A percentile compares a stretch with the other conserved stretches of the same genome.
Conservation (phyloP, 2,113 vertebrate genomes). For the Plectropomus leopardus region DNA sequence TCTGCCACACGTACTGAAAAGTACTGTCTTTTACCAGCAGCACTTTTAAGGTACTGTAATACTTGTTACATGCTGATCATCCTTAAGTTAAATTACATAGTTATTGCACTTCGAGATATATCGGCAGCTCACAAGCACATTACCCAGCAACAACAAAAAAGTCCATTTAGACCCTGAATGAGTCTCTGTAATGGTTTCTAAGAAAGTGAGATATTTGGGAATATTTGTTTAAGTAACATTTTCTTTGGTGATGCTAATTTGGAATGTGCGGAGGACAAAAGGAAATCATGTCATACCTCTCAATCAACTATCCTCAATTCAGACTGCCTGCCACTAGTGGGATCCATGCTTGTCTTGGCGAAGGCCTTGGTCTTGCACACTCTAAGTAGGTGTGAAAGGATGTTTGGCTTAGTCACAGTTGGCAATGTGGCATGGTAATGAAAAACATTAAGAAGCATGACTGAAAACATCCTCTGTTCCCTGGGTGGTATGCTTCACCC, state of each 20-base stretch:
- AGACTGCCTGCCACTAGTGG: slow-evolving; percentile 35
- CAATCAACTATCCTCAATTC: slow-evolving; percentile 35
- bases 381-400: slow-evolving; percentile 64
- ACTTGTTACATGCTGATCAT: slow-evolving; percentile 60
- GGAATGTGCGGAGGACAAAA: slow-evolving; percentile 38
- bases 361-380: slow-evolving; percentile 41
- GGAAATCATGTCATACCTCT: slow-evolving; percentile 39
- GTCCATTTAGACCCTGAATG: slow-evolving; percentile 52
- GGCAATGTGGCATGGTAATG: slow-evolving; percentile 47
- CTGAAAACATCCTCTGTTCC: slow-evolving; percentile 63
- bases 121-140: slow-evolving; percentile 51
- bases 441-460: slow-evolving; percentile 49
- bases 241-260: slow-evolving; percentile 36
- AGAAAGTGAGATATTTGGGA: slow-evolving; percentile 17
- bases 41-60: slow-evolving; percentile 42
- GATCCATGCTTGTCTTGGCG: slow-evolving; percentile 66
- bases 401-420: slow-evolving; percentile 64
- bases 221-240: slow-evolving; percentile 22
- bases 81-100: slow-evolving; percentile 77
- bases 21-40: slow-evolving; percentile 51
- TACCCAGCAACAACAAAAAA: slow-evolving; percentile 53
- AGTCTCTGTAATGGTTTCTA: slow-evolving; percentile 44
- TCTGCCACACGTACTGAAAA: slow-evolving; percentile 37
- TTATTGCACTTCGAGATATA: slow-evolving; percentile 83
- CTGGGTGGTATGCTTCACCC: slow-evolving; percentile 37